Percentiles rank a stretch among this genome's conserved stretches.
Evolutionary conservation across 1,140 invertebrate genomes (phyloP).

Genomic region (Saccostrea cuccullata): DNA sequence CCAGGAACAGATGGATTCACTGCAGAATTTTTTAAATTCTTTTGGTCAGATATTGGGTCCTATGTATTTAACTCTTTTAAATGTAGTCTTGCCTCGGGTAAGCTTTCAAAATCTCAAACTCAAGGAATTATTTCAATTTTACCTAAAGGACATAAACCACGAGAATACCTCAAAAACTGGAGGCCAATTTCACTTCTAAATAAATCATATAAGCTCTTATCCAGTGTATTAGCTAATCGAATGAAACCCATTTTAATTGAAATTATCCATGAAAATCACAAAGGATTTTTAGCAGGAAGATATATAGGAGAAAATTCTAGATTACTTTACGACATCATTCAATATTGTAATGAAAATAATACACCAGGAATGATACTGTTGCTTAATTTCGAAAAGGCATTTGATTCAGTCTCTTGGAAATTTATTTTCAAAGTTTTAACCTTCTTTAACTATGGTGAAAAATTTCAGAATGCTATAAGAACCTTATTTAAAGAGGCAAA

Average conservation of each 20-base stretch:
- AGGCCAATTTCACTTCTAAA: constrained; percentile 56
- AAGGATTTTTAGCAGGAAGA: constrained; percentile 41
- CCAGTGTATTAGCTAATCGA: constrained; percentile 3
- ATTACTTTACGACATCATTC: constrained; percentile 44
- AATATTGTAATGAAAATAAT: constrained; percentile 27
- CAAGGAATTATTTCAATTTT: constrained; percentile 49
- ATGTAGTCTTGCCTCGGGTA: not conserved
- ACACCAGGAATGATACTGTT: constrained; percentile 27
- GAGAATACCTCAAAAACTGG: constrained; percentile 56
- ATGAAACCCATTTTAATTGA: constrained; percentile 25
- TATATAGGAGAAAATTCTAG: constrained; percentile 44
- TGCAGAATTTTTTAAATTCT: constrained; percentile 54
- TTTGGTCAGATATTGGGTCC: constrained; percentile 36
- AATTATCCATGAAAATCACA: constrained; percentile 43
- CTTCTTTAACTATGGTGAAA: constrained; percentile 31
- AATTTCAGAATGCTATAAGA: not conserved
- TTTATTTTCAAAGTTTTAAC: constrained; percentile 19
- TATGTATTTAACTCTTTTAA: constrained; percentile 28
- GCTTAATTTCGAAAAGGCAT: constrained; percentile 46
- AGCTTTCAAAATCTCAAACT: constrained; percentile 39
- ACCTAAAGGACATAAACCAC: too few species aligned
- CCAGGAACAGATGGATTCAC: constrained; percentile 51
- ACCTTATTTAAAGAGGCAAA: not conserved
- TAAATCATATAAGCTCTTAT: constrained; percentile 32
- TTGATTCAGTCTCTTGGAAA: constrained; percentile 41